Conservation (phyloP, 2,888 invertebrate species). For the Nephrotoma guestfalica region DNA sequence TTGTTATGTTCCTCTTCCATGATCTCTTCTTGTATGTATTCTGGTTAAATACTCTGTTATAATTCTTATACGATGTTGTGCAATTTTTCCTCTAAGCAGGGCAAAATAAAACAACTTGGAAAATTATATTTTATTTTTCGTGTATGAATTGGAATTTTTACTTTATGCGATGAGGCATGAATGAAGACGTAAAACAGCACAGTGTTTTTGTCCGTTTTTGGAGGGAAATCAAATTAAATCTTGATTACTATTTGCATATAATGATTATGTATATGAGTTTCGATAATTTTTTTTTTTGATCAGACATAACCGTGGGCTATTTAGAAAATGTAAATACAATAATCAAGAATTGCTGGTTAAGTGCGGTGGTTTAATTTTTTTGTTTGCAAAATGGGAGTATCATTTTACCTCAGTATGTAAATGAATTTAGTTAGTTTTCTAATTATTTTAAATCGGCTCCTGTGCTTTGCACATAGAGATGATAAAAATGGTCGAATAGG, state of each 20-base stretch:
- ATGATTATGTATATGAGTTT: neutral
- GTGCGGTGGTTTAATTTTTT: neutral
- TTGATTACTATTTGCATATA: neutral
- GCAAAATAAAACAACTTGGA: neutral
- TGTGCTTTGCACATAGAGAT: too few relatives aligned
- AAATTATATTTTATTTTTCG: neutral
- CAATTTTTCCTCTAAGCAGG: neutral
- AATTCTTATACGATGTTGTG: neutral
- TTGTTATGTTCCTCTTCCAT: neutral
- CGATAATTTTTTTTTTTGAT: neutral
- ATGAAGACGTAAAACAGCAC: neutral
- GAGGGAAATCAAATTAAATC: neutral
- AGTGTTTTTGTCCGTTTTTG: neutral
- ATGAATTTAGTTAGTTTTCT: neutral
- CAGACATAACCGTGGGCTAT: neutral
- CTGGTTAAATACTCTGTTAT: neutral
- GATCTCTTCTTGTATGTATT: neutral
- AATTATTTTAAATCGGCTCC: too few relatives aligned
- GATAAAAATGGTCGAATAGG: too few relatives aligned
- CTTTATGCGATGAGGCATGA: neutral
- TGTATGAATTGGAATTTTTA: neutral
- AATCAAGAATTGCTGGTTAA: neutral
- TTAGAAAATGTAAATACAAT: neutral
- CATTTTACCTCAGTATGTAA: neutral
- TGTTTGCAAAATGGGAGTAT: neutral